Conservation (phyloP, 2,113 vertebrate genomes). For the Campylorhamphus procurvoides region DNA sequence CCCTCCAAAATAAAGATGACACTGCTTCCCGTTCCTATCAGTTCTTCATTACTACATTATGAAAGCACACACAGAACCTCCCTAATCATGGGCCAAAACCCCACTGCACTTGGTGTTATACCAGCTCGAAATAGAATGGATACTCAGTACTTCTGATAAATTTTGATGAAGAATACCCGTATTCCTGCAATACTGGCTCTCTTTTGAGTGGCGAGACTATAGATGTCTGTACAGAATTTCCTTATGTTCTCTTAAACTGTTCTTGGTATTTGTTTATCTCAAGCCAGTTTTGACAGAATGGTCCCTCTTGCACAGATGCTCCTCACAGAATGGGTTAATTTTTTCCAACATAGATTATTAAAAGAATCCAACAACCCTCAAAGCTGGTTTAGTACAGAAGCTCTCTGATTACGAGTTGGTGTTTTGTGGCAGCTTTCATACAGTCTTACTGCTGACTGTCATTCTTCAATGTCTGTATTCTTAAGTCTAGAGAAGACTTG, state of each 20-base stretch:
- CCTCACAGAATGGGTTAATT: constrained; percentile 11
- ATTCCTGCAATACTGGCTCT: not conserved
- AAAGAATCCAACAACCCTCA: not conserved
- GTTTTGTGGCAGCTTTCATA: constrained; percentile 43
- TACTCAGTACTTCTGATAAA: not conserved
- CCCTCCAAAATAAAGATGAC: not conserved
- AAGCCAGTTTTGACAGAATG: not conserved
- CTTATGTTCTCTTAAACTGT: not conserved
- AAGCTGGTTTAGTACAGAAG: constrained; percentile 21
- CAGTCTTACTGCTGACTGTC: not conserved
- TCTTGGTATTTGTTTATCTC: constrained; percentile 23
- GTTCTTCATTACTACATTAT: not conserved
- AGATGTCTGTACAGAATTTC: not conserved
- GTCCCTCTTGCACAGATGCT: not conserved
- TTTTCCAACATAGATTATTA: not conserved
- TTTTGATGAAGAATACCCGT: not conserved
- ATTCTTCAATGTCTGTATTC: constrained; percentile 17
- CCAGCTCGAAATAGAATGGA: not conserved
- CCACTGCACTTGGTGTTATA: not conserved
- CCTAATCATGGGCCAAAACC: not conserved
- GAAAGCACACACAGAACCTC: not conserved
- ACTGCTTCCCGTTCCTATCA: not conserved
- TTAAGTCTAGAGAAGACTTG: constrained; percentile 12
- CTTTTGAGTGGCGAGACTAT: not conserved
- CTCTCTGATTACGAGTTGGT: constrained; percentile 2